Conservation (phyloP, 2,888 invertebrate genomes). For the Scaeva pyrastri region DNA sequence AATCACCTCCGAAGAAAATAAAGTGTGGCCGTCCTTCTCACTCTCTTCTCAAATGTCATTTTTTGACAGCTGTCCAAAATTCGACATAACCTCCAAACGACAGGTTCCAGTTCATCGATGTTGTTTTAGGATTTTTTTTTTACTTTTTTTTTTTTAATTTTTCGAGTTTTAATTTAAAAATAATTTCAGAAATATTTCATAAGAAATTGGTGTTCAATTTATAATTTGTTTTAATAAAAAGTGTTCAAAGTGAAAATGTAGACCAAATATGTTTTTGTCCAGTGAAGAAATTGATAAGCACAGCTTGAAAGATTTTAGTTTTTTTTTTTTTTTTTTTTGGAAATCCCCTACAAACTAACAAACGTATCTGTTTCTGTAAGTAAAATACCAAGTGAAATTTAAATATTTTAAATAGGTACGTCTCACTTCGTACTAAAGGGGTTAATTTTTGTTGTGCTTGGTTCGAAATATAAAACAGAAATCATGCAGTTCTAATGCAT, state of each 20-base stretch:
- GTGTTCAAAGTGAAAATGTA: neutral
- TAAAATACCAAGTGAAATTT: neutral
- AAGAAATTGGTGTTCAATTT: neutral
- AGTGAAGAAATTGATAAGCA: neutral
- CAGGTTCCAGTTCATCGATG: conserved; percentile 40
- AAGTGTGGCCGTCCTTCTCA: conserved; percentile 15
- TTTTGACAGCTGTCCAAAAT: conserved; percentile 69
- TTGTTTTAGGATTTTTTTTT: conserved; percentile 5
- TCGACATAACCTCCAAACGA: conserved; percentile 65
- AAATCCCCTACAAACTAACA: neutral
- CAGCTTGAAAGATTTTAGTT: neutral
- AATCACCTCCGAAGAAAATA: conserved; percentile 9
- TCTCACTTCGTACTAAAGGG: too few relatives aligned
- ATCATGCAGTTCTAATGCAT: too few relatives aligned
- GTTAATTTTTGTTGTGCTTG: too few relatives aligned
- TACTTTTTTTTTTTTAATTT: neutral
- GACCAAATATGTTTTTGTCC: neutral
- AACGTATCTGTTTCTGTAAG: neutral
- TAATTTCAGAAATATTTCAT: neutral
- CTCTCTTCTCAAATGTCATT: conserved; percentile 54
- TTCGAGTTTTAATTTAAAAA: neutral
- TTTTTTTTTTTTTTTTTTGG: neutral
- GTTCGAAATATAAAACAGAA: too few relatives aligned
- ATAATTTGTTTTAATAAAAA: neutral
- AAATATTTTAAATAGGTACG: too few relatives aligned